These are phyloP conservation scores for Sminthurides aquaticus DNA, from an alignment of 2,888 invertebrate species.

Conservation along the genomic window DNA sequence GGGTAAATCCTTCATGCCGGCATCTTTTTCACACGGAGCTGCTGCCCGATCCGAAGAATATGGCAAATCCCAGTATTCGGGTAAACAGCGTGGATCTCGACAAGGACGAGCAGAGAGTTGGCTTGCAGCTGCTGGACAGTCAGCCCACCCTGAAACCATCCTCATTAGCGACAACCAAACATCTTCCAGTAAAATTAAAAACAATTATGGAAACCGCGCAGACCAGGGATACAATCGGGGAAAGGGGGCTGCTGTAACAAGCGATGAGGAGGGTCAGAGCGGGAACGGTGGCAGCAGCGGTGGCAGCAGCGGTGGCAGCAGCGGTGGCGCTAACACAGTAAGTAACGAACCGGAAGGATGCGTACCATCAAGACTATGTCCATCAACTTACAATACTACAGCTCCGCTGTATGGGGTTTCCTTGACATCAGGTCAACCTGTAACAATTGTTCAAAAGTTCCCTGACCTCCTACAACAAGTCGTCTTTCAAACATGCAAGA, in stretches of 20 bases:
- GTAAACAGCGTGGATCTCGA: neutral
- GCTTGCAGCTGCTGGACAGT: neutral
- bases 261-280: neutral
- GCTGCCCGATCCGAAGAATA: constrained; percentile 2
- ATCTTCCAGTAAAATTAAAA: neutral
- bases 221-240: neutral
- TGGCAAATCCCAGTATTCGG: neutral
- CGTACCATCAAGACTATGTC: constrained; percentile 70
- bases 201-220: neutral
- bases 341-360: constrained; percentile 45
- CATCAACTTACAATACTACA: constrained; percentile 83
- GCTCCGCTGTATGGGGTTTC: constrained; percentile 93
- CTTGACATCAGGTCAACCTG: constrained; percentile 82
- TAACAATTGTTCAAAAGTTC: constrained; percentile 76
- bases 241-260: neutral
- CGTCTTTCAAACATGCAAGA: constrained; percentile 84
- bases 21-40: neutral
- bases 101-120: neutral
- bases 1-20: constrained; percentile 7
- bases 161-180: neutral
- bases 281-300: neutral
- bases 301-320: neutral
- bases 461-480: constrained; percentile 86
- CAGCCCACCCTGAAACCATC: neutral
- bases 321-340: neutral